Percentiles rank a stretch among this genome's conserved stretches.
Conservation (phyloP, 2,797 vertebrate species). For the Phataginus tricuspis region DNA sequence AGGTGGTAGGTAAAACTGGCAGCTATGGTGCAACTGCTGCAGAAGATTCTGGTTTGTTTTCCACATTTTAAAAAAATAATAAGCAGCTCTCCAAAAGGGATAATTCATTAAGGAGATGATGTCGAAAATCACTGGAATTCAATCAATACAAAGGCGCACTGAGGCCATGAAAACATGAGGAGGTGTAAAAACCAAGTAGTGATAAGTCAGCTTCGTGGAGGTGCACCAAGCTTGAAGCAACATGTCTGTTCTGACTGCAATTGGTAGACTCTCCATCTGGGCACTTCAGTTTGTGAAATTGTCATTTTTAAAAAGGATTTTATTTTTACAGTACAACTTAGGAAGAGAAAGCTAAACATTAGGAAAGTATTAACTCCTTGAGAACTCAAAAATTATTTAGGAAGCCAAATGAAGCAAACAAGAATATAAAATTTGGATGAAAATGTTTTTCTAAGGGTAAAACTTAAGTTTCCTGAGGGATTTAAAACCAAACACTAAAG, state of each 20-base stretch:
- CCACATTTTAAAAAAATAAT: constrained; percentile 22
- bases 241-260: neutral
- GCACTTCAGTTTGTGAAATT: neutral
- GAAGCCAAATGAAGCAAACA: constrained; percentile 39
- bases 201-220: neutral
- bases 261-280: neutral
- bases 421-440: neutral
- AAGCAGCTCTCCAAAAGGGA: constrained; percentile 49
- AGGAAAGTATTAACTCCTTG: neutral
- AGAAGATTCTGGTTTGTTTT: neutral
- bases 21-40: neutral
- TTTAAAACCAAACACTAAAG: neutral
- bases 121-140: neutral
- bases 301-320: neutral
- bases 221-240: neutral
- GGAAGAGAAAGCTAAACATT: constrained; percentile 12
- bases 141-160: neutral
- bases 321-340: neutral
- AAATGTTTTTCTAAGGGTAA: neutral
- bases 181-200: neutral
- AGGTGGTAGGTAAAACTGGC: constrained; percentile 21
- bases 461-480: neutral
- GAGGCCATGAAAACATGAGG: neutral
- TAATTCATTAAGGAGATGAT: neutral
- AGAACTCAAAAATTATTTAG: constrained; percentile 34